Evolutionary conservation across 2,888 invertebrate genomes (phyloP), one percentile per base, ranked within the genome.

Genomic region (Ochropleura plecta): DNA sequence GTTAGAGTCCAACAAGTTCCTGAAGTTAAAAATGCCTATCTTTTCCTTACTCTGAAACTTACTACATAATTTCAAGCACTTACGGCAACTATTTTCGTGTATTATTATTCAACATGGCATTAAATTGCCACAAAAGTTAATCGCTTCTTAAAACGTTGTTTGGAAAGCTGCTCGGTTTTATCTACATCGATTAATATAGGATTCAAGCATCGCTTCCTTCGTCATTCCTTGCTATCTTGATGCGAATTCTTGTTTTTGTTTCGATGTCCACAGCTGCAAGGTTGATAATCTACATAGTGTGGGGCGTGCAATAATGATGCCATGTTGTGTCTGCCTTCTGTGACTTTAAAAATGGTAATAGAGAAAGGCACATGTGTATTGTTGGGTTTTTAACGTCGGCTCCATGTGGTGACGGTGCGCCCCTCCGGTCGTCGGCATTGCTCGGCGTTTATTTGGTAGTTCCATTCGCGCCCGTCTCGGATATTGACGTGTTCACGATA

Each of bases 371-470:
- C 88, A 91, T 91, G 88, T 89, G 89, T 91, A 88, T 91, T 89
- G 91, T 90, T 88, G 86, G 90, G 88, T 90, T 92, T 89, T 90
- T 90, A 83, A 76, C 82, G 80, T 79, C 63, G 75, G 74, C 85
- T 91, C 90, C 94, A 93, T 93, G 93, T 94, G 94, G 91, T 88
- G 91, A 88, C 88, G 85, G 86, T 88, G 88, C 92, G 92, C 93
- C 92, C 92, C 93, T 90, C 91, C 92, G 90, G 85, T 89, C 90
- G 90, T 89, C 91, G 91, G 88, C 87, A 66, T 73, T 90, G 87
- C 82, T 85, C 85, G 84, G 85, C 88, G 92, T 92, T 92, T 91
- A 90, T 93, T 93, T 87, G 89, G 90, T 92, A 95, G 96, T 95
- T 88, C 86, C 93, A 92, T 92, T 91, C 93, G 94, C 90, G 93